phyloP scores from a whole-genome alignment of 1,140 invertebrate genomes.

The Trinorchestia longiramus region DNA sequence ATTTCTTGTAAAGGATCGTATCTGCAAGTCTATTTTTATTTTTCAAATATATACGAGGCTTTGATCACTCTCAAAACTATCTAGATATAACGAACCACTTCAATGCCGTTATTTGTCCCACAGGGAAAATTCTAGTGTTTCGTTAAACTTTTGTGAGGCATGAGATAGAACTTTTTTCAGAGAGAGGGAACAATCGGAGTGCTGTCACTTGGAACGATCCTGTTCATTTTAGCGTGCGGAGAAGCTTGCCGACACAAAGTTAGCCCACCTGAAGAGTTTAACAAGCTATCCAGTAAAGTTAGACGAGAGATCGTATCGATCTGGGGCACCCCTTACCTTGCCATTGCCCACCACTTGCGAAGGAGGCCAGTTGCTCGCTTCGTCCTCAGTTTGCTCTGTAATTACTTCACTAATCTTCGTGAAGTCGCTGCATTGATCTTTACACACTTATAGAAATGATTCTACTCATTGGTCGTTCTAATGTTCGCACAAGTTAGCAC shows the following conservation, averaged over 20 bases:
- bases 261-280: constrained; percentile 29
- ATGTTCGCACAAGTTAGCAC: not conserved
- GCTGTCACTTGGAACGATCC: constrained; percentile 14
- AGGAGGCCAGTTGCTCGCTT: not conserved
- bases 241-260: not conserved
- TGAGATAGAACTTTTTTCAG: not conserved
- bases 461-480: not conserved
- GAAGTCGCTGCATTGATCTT: not conserved
- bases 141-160: not conserved
- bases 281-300: constrained; percentile 42
- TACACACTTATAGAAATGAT: not conserved
- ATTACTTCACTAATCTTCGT: not conserved
- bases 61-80: not conserved
- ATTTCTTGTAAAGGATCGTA: not conserved
- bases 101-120: not conserved
- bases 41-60: not conserved
- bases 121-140: not conserved
- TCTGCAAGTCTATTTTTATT: not conserved
- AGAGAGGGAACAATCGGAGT: constrained; percentile 6
- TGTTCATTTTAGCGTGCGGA: constrained; percentile 22
- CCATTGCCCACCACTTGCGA: not conserved
- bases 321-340: constrained; percentile 12
- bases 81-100: not conserved
- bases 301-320: constrained; percentile 4
- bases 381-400: not conserved